Conservation (phyloP, 2,797 vertebrate genomes). For the Protosalanx chinensis region DNA sequence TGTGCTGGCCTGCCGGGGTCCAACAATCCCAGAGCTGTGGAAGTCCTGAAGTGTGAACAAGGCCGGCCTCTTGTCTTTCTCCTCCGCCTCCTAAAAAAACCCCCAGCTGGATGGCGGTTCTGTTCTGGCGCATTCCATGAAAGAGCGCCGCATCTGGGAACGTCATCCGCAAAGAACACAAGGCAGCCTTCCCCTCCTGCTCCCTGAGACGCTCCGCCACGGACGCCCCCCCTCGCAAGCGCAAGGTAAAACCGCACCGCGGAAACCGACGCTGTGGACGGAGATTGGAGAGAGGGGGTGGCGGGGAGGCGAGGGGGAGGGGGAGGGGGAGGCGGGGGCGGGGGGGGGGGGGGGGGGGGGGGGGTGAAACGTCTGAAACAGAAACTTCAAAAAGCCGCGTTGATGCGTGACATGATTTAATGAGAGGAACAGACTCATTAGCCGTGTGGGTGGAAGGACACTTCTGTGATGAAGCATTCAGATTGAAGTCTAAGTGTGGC, state of each 20-base stretch:
- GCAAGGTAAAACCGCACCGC: slow-evolving; percentile 23
- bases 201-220: not conserved
- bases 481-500: too few relatives aligned
- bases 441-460: too few relatives aligned
- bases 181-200: not conserved
- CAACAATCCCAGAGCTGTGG: slow-evolving; percentile 22
- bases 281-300: too few relatives aligned
- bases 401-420: too few relatives aligned
- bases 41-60: slow-evolving; percentile 7
- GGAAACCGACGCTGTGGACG: too few relatives aligned
- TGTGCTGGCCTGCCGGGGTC: not conserved
- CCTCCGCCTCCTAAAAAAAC: slow-evolving; percentile 21
- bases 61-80: slow-evolving; percentile 17
- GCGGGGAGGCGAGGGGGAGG: too few relatives aligned
- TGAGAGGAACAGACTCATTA: too few relatives aligned
- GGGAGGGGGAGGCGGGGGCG: too few relatives aligned
- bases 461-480: too few relatives aligned
- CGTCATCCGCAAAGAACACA: slow-evolving; percentile 13
- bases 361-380: too few relatives aligned
- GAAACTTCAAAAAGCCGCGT: too few relatives aligned
- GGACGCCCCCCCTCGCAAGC: slow-evolving; percentile 16
- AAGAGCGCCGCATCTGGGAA: slow-evolving; percentile 14
- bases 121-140: slow-evolving; percentile 40
- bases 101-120: slow-evolving; percentile 29
- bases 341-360: too few relatives aligned